These are phyloP conservation scores for Ptyas mucosa DNA, from an alignment of 2,113 vertebrate genomes.

Conservation along the genomic window DNA sequence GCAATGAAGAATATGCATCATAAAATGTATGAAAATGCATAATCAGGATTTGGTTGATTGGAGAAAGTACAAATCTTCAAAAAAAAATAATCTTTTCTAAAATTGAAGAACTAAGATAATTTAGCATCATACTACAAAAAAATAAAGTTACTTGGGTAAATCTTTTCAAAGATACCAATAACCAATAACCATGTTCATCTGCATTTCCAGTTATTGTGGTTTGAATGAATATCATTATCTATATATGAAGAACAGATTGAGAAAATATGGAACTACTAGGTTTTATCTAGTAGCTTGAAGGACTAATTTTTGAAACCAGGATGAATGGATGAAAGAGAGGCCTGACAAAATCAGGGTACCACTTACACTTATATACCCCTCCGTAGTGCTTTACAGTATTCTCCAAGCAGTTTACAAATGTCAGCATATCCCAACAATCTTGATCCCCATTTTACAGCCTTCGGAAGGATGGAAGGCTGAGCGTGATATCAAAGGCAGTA, in stretches of 20 bases:
- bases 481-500: background rate
- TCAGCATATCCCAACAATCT: background rate
- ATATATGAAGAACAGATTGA: background rate
- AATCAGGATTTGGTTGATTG: background rate
- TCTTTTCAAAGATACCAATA: background rate
- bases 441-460: background rate
- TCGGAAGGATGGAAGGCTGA: background rate
- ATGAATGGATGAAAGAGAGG: background rate
- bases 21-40: background rate
- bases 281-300: background rate
- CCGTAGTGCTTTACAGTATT: background rate
- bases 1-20: background rate
- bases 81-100: background rate
- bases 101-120: background rate
- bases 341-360: background rate
- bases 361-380: background rate
- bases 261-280: background rate
- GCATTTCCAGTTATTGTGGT: background rate
- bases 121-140: background rate
- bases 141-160: background rate
- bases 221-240: background rate
- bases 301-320: background rate
- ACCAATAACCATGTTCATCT: background rate
- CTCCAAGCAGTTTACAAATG: background rate
- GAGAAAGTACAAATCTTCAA: background rate